Evolutionary conservation across 2,797 vertebrate species (phyloP), one percentile per base, ranked within the genome.

Genomic region (Rhinophrynus dorsalis): DNA sequence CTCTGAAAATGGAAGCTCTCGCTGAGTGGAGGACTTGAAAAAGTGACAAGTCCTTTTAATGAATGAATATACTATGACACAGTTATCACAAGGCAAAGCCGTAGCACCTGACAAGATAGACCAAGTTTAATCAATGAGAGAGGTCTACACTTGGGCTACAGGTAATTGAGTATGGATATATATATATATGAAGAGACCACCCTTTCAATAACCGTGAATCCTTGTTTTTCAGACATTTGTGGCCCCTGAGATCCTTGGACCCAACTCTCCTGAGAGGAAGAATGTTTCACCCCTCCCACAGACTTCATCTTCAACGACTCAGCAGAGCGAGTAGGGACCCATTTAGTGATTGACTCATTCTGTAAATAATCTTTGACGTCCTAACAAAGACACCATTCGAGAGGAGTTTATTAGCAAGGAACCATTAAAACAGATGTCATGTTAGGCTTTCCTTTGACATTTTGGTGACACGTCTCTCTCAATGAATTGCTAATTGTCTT

Each of bases 401-500:
- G 76, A 81, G 77, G 77, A 85, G 85, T 87, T 85, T 87, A 85
- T 88, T 85, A 85, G 77, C 79, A 83, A 84, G 80, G 81, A 87
- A 76, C 75, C 82, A 83, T 87, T 85, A 80, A 86, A 87, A 82
- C 85, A 86, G 82, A 82, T 84, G 84, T 83, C 83, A 82, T 80
- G 83, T 84, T 81, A 76, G n/a, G 82, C 76, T 82, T 71, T 78
- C 83, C 78, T 70, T 76, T 77, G 78, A 83, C 82, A 83, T 86
- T 88, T 84, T 80, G 82, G 85, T 82, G 86, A 86, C 86, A 84
- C 71, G 76, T 84, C 82, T 79, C 82, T 79, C 75, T 75, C 78
- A 76, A 86, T 87, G 86, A 89, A 89, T 86, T 82, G 85, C 75
- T 83, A 84, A 88, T 90, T 91, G 88, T 91, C 88, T 86, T 78